Evolutionary conservation across 2,797 vertebrate species (phyloP).

Genomic region (Xenops minutus): DNA sequence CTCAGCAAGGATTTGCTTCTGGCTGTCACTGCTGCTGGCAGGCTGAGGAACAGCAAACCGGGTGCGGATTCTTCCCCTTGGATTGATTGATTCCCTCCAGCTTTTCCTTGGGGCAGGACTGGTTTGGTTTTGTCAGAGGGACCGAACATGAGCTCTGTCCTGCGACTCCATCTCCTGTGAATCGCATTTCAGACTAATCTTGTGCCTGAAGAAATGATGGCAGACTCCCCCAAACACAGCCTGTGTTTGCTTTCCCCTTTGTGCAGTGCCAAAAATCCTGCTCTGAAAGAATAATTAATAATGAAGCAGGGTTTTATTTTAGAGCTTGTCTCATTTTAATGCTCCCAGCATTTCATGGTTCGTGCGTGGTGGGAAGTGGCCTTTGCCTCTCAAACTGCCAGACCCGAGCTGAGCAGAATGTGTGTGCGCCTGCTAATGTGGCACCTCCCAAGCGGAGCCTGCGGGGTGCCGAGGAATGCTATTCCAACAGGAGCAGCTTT

Average conservation of each 20-base stretch:
- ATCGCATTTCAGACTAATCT: background rate
- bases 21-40: background rate
- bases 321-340: background rate
- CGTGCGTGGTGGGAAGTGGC: background rate
- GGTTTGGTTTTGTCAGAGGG: background rate
- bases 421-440: rapidly evolving
- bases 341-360: background rate
- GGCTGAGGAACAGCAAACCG: background rate
- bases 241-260: background rate
- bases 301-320: background rate
- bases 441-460: rapidly evolving
- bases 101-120: background rate
- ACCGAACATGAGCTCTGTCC: background rate
- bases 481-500: background rate
- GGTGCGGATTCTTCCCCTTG: background rate
- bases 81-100: background rate
- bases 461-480: rapidly evolving
- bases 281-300: background rate
- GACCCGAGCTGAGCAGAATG: background rate
- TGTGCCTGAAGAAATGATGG: background rate
- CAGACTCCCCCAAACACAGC: background rate
- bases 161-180: background rate
- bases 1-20: background rate
- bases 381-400: background rate
- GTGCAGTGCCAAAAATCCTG: background rate